These are phyloP conservation scores for Pseudomugil gertrudae DNA, from an alignment of 2,797 vertebrate genomes.

Conservation along the genomic window DNA sequence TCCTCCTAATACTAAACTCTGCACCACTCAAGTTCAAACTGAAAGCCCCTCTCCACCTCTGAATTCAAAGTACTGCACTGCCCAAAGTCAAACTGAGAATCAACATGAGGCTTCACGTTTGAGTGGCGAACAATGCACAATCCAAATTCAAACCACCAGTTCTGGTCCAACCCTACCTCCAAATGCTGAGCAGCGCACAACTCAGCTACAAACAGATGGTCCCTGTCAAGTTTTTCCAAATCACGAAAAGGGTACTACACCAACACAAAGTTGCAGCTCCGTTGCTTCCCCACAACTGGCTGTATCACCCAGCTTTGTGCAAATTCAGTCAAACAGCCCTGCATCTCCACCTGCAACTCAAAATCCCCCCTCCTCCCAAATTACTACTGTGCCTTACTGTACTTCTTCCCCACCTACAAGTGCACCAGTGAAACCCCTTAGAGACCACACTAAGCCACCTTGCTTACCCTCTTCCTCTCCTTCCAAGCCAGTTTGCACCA, in stretches of 20 bases:
- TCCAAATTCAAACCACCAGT: constrained; percentile 42
- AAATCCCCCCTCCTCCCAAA: constrained; percentile 53
- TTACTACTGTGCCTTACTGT: constrained; percentile 77
- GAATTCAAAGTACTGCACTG: constrained; percentile 59
- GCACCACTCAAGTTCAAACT: constrained; percentile 73
- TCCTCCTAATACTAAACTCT: constrained; percentile 54
- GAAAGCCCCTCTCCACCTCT: constrained; percentile 45
- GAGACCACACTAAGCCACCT: constrained; percentile 41
- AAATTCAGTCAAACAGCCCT: constrained; percentile 45
- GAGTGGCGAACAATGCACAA: constrained; percentile 56
- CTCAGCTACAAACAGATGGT: constrained; percentile 56
- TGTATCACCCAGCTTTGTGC: constrained; percentile 34
- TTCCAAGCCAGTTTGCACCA: constrained; percentile 42
- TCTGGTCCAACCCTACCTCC: constrained; percentile 53
- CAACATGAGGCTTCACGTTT: constrained; percentile 44
- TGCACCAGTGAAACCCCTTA: constrained; percentile 52
- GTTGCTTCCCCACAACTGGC: constrained; percentile 48
- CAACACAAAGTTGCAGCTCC: constrained; percentile 53
- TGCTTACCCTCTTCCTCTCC: constrained; percentile 58
- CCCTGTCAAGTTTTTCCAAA: constrained; percentile 32
- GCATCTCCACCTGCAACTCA: constrained; percentile 36
- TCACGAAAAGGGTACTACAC: constrained; percentile 52
- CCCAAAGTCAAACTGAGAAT: constrained; percentile 69
- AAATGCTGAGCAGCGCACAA: constrained; percentile 44
- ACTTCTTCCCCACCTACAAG: constrained; percentile 52